Conservation (phyloP, 2,113 vertebrate genomes). For the Glaucomys volans region DNA sequence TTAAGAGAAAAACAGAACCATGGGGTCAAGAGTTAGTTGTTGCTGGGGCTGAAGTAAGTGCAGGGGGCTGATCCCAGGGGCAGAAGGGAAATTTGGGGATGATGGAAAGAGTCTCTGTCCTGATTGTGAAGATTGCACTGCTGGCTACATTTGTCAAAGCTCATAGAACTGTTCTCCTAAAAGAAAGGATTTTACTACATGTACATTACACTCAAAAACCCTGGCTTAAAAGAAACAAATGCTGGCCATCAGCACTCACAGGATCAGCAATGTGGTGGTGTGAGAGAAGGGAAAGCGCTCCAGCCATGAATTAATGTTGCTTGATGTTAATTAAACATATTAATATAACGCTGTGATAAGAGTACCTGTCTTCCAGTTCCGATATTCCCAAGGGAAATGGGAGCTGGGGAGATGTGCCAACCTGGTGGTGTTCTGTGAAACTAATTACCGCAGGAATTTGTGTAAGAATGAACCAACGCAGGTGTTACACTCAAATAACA, state of each 20-base stretch:
- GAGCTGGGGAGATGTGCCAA: slow-evolving; percentile 68
- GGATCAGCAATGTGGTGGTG: neutral
- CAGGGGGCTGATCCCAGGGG: neutral
- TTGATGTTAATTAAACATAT: slow-evolving; percentile 81
- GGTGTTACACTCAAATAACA: slow-evolving; percentile 59
- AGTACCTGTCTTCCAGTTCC: slow-evolving; percentile 68
- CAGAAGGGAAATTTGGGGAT: neutral
- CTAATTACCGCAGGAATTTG: slow-evolving; percentile 74
- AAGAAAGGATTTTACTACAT: neutral
- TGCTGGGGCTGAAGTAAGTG: neutral
- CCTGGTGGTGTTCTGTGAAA: slow-evolving; percentile 62
- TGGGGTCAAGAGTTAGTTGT: neutral
- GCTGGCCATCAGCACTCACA: neutral
- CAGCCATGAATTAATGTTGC: slow-evolving; percentile 74
- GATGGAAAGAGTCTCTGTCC: neutral
- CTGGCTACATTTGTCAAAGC: neutral
- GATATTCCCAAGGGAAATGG: slow-evolving; percentile 69
- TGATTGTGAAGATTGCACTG: neutral
- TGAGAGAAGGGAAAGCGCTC: neutral
- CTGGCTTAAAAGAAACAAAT: neutral
- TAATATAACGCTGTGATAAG: slow-evolving; percentile 76
- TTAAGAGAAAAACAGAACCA: neutral
- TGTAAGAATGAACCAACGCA: slow-evolving; percentile 61
- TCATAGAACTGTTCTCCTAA: neutral
- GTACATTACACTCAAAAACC: neutral